Evolutionary conservation across 2,888 invertebrate genomes (phyloP), one percentile per base, ranked within the genome.

Genomic region (Aricia artaxerxes): DNA sequence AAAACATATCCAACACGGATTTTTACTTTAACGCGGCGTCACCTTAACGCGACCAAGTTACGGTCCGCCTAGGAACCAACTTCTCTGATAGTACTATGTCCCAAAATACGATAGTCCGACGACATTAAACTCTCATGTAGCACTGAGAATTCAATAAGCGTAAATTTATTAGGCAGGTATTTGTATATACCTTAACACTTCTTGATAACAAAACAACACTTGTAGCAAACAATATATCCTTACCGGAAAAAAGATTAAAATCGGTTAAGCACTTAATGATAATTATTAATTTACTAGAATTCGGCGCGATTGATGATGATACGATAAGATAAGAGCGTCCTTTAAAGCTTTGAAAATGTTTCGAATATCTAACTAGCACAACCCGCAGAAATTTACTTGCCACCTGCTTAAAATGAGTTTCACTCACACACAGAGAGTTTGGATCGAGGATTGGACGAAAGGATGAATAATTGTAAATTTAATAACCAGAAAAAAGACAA

Each of bases 191-290:
- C 11, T 69, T 69, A 35, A 69, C 35, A 69, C 4, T 64, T 35
- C 13, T 11, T 11, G 35, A 69, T 16, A 69, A 69, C 38, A 69
- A 69, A 69, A 35, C 69, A 69, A 69, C 69, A 38, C 2, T 61
- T 24, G 69, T 69, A 69, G 4, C 11, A 35, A 69, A 57, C 57
- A 69, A 69, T 2, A 13, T 13, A 64, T 64, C 61, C 60, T 13
- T 13, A 76, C 76, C 76, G 76, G 57, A 76, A 76, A 49, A 75
- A 75, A 76, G 76, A 76, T 76, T 35, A 5, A 6, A 24, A 76
- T 76, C 76, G 31, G 35, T 16, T 16, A 13, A 75, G 49, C 76
- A 76, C 76, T 76, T 76, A 31, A 73, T 49, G 76, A 49, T 75
- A 57, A 76, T 57, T 57, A 76, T 57, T 75, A 75, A 75, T 13